Percentiles rank a stretch among this genome's conserved stretches.
These are phyloP conservation scores for Ginglymostoma cirratum DNA, from an alignment of 2,113 vertebrate genomes.

Conservation along the genomic window DNA sequence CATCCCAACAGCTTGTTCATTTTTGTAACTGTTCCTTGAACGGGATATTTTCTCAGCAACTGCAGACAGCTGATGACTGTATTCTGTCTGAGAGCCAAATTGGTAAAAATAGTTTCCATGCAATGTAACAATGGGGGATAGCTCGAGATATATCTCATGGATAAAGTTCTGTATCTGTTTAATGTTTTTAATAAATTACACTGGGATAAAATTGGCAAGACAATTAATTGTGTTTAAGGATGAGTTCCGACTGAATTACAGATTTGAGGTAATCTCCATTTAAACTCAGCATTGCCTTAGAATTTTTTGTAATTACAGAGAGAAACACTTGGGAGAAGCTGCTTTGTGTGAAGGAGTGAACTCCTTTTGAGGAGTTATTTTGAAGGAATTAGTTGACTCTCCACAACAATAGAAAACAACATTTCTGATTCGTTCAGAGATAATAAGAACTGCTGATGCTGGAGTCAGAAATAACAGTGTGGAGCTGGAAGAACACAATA, in stretches of 20 bases:
- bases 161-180: background rate
- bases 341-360: background rate
- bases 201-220: background rate
- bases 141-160: background rate
- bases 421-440: background rate
- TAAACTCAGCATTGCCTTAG: background rate
- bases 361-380: background rate
- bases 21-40: background rate
- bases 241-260: background rate
- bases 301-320: background rate
- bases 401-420: background rate
- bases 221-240: background rate
- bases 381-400: background rate
- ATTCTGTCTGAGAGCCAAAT: background rate
- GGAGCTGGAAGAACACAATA: no score
- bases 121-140: slow-evolving; percentile 12
- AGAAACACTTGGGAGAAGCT: background rate
- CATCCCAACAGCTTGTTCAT: background rate
- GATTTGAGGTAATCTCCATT: background rate
- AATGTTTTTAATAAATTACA: slow-evolving; percentile 10
- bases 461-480: no score
- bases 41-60: background rate
- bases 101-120: slow-evolving; percentile 27
- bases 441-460: no score
- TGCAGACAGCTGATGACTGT: background rate